Evolutionary conservation across 2,797 vertebrate genomes (phyloP), one percentile per base, ranked within the genome.

Genomic region (Falco berigora): DNA sequence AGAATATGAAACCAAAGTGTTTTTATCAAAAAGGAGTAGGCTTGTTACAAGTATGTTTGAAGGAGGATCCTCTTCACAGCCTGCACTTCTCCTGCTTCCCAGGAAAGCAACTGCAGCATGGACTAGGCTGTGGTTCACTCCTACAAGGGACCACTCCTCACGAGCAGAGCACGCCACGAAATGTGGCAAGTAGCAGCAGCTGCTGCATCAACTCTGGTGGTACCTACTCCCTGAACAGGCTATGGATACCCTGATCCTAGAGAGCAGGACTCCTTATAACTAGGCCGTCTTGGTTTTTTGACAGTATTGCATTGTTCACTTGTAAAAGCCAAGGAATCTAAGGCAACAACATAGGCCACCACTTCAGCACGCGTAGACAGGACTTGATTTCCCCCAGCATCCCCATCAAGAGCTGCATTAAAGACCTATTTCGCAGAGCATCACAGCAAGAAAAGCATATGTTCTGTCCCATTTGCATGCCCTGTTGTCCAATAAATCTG

Each of bases 131-230:
- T 16, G 18, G 34, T n/a, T 55, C 32, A 8, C 18, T 4, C 47
- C 59, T 30, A 23, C 6, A 14, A 21, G 13, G 8, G 63, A 13
- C 5, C 2, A 2, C 28, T 61, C 14, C 56, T 34, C 50, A 5
- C 1, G 2, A 55, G 50, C 4, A 2, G 12, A 28, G 8, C 5
- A 9, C 20, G 55, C 62, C 68, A 6, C 4, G 18, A 38, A 58
- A 67, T 0, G 1, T 10, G 12, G 27, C 10, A 12, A 55, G 14
- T 12, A n/a, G 24, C 36, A 12, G 40, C 1, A 3, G 15, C 32
- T 64, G 23, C 34, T 69, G 18, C 12, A 3, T 80, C 55, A 38
- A 10, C 28, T 32, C 38, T 36, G n/a, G 17, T 22, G 56, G 30
- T 12, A 27, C 12, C 47, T 34, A 2, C 47, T 50, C 44, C 53